Percentiles rank a stretch among this genome's conserved stretches.
phyloP scores from a whole-genome alignment of 2,797 vertebrate genomes.

The Octomys mimax region DNA sequence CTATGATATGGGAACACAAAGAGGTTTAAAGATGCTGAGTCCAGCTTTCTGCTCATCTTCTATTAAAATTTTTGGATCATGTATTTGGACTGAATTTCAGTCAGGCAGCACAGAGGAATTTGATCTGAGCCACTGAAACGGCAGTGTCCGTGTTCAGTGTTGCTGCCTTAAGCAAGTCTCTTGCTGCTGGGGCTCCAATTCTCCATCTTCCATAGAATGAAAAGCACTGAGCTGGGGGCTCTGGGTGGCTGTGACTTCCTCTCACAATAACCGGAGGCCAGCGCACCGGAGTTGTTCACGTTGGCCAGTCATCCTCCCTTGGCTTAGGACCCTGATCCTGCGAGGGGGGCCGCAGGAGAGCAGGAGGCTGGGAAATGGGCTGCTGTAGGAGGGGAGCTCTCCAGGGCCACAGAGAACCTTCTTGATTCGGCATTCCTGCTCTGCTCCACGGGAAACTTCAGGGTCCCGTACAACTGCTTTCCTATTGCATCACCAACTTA shows the following conservation, averaged over 20 bases:
- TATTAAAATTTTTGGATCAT: neutral
- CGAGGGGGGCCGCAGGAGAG: neutral
- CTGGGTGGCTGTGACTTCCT: neutral
- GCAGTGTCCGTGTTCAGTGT: neutral
- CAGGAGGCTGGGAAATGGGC: neutral
- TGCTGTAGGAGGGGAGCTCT: neutral
- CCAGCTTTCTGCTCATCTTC: neutral
- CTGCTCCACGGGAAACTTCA: neutral
- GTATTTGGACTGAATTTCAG: neutral
- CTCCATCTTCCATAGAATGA: neutral
- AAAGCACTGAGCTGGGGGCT: neutral
- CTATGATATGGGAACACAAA: neutral
- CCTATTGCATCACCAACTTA: fast-evolving
- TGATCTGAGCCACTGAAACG: neutral
- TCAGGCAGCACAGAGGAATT: neutral
- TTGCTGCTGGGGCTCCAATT: neutral
- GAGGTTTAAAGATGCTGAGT: neutral
- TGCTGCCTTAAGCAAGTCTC: neutral
- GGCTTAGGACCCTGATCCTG: neutral
- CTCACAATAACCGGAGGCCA: neutral
- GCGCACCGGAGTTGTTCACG: neutral
- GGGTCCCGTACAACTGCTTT: neutral
- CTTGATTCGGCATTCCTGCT: neutral
- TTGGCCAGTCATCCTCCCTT: neutral
- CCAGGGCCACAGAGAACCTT: neutral